A percentile compares a stretch with the other conserved stretches of the same genome.
phyloP scores from a whole-genome alignment of 2,888 invertebrate genomes.

The Caenorhabditis imperialis region DNA sequence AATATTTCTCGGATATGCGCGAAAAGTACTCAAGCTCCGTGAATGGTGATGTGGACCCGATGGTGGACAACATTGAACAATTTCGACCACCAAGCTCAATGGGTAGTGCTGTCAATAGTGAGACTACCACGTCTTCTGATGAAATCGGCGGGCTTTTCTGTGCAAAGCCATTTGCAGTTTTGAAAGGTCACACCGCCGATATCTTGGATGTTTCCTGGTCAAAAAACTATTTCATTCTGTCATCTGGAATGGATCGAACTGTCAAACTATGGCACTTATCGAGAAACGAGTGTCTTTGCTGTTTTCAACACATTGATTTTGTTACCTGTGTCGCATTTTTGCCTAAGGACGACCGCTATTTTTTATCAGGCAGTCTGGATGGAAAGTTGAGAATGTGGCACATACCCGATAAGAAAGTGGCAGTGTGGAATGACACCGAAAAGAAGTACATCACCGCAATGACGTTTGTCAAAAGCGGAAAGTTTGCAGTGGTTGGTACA shows the following conservation, averaged over 20 bases:
- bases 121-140: slow-evolving; percentile 24
- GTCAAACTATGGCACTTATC: slow-evolving; percentile 98
- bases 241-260: slow-evolving; percentile 83
- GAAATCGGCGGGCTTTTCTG: slow-evolving; percentile 37
- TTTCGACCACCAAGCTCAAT: slow-evolving; percentile 59
- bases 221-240: slow-evolving; percentile 82
- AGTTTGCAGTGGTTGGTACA: slow-evolving; percentile 97
- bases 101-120: slow-evolving; percentile 53
- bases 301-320: slow-evolving; percentile 98
- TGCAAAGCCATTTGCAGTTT: slow-evolving; percentile 52
- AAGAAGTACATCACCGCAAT: slow-evolving; percentile 78
- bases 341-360: slow-evolving; percentile 88
- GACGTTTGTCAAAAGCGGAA: slow-evolving; percentile 84
- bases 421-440: slow-evolving; percentile 66
- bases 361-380: slow-evolving; percentile 95
- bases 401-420: slow-evolving; percentile 89
- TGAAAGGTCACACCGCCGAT: slow-evolving; percentile 91
- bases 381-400: slow-evolving; percentile 99
- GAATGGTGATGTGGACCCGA: slow-evolving; percentile 47
- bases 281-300: slow-evolving; percentile 94
- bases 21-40: slow-evolving; percentile 83
- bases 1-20: slow-evolving; percentile 94
- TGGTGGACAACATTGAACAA: slow-evolving; percentile 60
- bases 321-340: slow-evolving; percentile 99
- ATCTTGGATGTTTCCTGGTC: slow-evolving; percentile 98